Conservation (phyloP, 53 echinoderm and acorn worm genomes). For the Antedon mediterranea region DNA sequence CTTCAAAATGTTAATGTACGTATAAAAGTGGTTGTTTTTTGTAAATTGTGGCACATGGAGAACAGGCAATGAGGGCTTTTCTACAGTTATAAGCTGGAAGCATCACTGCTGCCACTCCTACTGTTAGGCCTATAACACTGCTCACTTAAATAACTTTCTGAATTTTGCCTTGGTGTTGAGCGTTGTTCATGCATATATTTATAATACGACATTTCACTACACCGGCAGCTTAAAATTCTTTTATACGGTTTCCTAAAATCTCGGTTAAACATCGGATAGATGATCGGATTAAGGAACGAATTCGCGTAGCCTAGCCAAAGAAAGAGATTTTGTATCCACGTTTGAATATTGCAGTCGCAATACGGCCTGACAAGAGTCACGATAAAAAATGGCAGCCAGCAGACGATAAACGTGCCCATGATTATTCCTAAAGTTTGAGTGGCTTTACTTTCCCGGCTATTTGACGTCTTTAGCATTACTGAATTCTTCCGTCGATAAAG, state of each 20-base stretch:
- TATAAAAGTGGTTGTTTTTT: too few species aligned
- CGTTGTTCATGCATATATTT: neutral
- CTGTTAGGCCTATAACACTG: too few species aligned
- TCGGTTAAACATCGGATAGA: slow-evolving; percentile 86
- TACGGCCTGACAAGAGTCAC: slow-evolving; percentile 65
- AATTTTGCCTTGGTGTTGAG: neutral
- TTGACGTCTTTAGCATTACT: neutral
- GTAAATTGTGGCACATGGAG: too few species aligned
- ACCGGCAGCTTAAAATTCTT: slow-evolving; percentile 43
- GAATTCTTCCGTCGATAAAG: neutral
- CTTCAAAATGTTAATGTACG: too few species aligned
- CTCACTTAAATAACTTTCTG: too few species aligned
- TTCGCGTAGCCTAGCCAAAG: slow-evolving; percentile 85
- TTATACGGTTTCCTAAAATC: slow-evolving; percentile 76
- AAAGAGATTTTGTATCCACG: slow-evolving; percentile 22
- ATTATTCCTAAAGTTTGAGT: slow-evolving; percentile 92
- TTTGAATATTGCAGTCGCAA: slow-evolving; percentile 56
- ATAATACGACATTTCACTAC: slow-evolving; percentile 4
- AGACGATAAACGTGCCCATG: slow-evolving; percentile 82
- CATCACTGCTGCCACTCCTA: too few species aligned
- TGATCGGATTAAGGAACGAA: slow-evolving; percentile 78
- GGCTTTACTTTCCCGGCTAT: slow-evolving; percentile 69
- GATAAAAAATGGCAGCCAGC: slow-evolving; percentile 94
- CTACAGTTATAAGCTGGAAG: too few species aligned
- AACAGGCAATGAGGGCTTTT: too few species aligned